Conservation (phyloP, 1,140 invertebrate genomes). For the Brachionus paranguensis region DNA sequence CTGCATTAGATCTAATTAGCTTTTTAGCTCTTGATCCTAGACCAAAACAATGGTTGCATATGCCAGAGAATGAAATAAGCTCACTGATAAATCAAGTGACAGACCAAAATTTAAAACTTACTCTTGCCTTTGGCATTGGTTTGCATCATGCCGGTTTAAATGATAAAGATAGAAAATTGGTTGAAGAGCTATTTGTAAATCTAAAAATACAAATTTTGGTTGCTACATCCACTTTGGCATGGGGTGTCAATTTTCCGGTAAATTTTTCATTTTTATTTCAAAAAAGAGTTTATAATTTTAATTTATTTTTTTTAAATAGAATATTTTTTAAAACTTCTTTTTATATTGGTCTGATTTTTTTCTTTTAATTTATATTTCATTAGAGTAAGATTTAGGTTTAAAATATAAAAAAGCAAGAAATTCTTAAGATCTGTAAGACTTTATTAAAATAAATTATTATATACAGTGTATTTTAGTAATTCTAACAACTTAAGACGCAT, state of each 20-base stretch:
- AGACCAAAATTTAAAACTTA: slow-evolving; percentile 86
- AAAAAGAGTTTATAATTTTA: no score
- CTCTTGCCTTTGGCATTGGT: slow-evolving; percentile 91
- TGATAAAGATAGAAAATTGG: slow-evolving; percentile 78
- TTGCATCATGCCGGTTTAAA: slow-evolving; percentile 93
- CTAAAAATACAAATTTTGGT: slow-evolving; percentile 81
- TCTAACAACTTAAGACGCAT: no score
- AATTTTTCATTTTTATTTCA: neutral
- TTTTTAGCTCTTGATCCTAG: slow-evolving; percentile 82
- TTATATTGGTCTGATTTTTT: no score
- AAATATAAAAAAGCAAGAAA: no score
- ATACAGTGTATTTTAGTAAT: no score
- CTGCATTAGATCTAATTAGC: slow-evolving; percentile 89
- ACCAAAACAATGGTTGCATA: slow-evolving; percentile 89
- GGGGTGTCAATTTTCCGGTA: slow-evolving; percentile 30
- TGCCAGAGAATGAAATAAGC: slow-evolving; percentile 62
- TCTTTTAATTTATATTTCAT: no score
- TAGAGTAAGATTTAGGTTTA: no score
- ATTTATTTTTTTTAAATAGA: no score
- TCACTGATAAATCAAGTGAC: slow-evolving; percentile 48
- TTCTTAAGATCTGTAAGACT: no score
- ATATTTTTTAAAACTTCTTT: no score
- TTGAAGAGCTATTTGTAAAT: slow-evolving; percentile 91
- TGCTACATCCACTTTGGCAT: slow-evolving; percentile 15
- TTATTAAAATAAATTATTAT: no score